Evolutionary conservation across 2,888 invertebrate genomes (phyloP).

Genomic region (Xanthorhoe spadicearia): DNA sequence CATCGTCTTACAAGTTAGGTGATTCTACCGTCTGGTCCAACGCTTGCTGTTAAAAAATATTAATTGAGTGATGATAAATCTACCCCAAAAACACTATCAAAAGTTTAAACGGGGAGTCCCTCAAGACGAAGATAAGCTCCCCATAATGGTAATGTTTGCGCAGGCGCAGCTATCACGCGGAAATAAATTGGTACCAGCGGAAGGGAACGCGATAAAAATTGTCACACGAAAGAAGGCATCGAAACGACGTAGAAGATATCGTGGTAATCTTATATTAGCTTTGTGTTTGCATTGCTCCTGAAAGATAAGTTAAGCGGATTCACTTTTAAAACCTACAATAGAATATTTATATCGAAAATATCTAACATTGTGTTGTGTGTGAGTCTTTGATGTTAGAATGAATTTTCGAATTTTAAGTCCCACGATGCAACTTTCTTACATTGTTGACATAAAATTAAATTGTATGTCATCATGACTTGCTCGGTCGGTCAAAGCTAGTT

Average conservation of each 20-base stretch:
- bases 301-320: slow-evolving; percentile 41
- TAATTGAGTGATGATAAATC: background rate
- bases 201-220: slow-evolving; percentile 79
- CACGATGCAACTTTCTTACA: too few species aligned
- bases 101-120: slow-evolving; percentile 63
- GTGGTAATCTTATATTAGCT: slow-evolving; percentile 38
- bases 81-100: slow-evolving; percentile 12
- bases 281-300: slow-evolving; percentile 37
- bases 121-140: slow-evolving; percentile 68
- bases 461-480: too few species aligned
- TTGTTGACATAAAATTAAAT: too few species aligned
- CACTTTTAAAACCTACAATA: slow-evolving; percentile 30
- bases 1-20: too few species aligned
- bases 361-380: background rate
- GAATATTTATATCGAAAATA: background rate
- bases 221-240: slow-evolving; percentile 55
- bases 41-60: background rate
- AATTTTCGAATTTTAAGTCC: too few species aligned
- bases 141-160: slow-evolving; percentile 72
- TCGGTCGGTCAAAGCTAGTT: too few species aligned
- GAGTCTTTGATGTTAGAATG: background rate
- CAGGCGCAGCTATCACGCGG: slow-evolving; percentile 77
- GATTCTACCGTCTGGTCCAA: too few species aligned
- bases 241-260: slow-evolving; percentile 35
- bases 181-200: slow-evolving; percentile 79